These are phyloP conservation scores for Aphaenogaster rudis DNA, from an alignment of 1,140 invertebrate genomes.

Conservation along the genomic window DNA sequence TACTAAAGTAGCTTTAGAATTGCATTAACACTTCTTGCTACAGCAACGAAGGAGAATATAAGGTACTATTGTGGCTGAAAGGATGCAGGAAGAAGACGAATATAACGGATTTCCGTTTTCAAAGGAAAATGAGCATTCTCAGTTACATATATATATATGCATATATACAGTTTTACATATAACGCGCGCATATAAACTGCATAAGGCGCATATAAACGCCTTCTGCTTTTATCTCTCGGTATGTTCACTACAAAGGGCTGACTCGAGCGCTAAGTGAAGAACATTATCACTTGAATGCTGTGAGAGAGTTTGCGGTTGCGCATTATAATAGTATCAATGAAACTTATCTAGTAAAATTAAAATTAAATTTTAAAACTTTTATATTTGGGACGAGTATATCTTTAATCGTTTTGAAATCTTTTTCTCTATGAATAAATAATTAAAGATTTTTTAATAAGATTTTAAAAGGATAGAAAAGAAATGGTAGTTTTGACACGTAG, in stretches of 20 bases:
- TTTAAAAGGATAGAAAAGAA: background rate
- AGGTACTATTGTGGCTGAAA: slow-evolving; percentile 55
- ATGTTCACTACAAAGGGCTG: slow-evolving; percentile 36
- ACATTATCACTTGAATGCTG: slow-evolving; percentile 37
- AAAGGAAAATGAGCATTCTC: slow-evolving; percentile 64
- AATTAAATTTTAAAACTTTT: slow-evolving; percentile 7
- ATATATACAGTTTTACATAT: slow-evolving; percentile 25
- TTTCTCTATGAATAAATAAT: background rate
- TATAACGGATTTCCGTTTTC: slow-evolving; percentile 56
- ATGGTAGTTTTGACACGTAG: background rate
- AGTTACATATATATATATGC: slow-evolving; percentile 42
- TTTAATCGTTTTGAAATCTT: background rate
- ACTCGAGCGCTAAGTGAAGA: slow-evolving; percentile 47
- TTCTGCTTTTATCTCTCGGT: slow-evolving; percentile 52
- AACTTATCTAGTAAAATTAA: slow-evolving; percentile 1
- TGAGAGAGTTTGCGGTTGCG: background rate
- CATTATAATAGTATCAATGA: background rate
- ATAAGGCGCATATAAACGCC: slow-evolving; percentile 49
- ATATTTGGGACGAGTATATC: slow-evolving; percentile 4
- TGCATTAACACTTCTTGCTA: slow-evolving; percentile 11
- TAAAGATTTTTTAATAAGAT: background rate
- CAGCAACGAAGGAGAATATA: slow-evolving; percentile 32
- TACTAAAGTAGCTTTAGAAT: slow-evolving; percentile 31
- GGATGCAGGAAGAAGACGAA: slow-evolving; percentile 45
- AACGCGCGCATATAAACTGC: slow-evolving; percentile 27